Evolutionary conservation across 2,113 vertebrate genomes (phyloP), one percentile per base, ranked within the genome.

Genomic region (Myotis lucifugus): DNA sequence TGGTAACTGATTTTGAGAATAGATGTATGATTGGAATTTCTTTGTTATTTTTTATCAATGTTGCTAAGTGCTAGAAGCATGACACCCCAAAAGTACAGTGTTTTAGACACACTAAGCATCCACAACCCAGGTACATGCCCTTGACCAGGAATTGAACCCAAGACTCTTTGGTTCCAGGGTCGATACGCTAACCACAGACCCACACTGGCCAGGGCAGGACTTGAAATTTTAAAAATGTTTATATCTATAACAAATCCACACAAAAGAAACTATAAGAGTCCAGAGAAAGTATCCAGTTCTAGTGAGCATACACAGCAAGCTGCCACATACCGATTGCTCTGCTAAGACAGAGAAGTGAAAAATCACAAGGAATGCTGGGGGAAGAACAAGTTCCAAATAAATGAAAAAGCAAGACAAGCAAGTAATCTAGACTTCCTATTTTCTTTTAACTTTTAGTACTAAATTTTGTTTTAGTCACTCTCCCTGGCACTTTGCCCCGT

Each of bases 181-280:
- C 23, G 21, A 59, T 25, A 25, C 23, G 25, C 56, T 25, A 25
- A 59, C 56, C 56, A 59, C 23, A 59, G 56, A 59, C 56, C 21
- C 56, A 59, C 56, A 59, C 56, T 25, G 56, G 8, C 56, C 9
- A 59, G 23, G 56, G 56, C 56, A 59, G 56, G 61, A 13, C 61
- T 64, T 64, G 61, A 29, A 12, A 10, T 67, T 46, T 59, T 42
- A 37, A 48, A 19, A 32, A 21, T 72, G 54, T 77, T 85, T 56
- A 85, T 77, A 89, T 91, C 61, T 84, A 12, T 37, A 77, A 90
- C 19, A 87, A 83, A 52, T 78, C 18, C 46, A 86, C 72, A 84
- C 67, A 66, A 86, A 94, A 64, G 17, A 85, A 91, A 81, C n/a
- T 70, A 13, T 61, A 19, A 27, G 7, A 61, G 34, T 79, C 46